Evolutionary conservation across 2,888 invertebrate species (phyloP).

Genomic region (Rosalia funebris): DNA sequence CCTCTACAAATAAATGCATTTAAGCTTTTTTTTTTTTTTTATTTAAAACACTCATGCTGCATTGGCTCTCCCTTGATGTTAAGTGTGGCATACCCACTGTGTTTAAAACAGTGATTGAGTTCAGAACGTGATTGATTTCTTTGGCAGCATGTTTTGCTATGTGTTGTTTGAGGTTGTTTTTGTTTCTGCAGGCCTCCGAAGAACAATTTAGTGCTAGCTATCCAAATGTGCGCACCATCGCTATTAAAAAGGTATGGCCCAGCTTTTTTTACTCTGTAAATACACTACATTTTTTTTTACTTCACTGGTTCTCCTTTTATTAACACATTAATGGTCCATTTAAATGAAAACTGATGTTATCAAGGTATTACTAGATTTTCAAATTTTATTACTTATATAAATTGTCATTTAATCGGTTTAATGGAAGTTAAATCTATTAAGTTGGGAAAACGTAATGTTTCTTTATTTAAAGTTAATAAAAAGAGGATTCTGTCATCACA

Average conservation of each 20-base stretch:
- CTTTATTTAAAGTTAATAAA: not conserved
- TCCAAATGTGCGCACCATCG: constrained; percentile 82
- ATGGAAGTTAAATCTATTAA: too few species aligned
- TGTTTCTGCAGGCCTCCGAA: constrained; percentile 71
- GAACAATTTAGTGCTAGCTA: constrained; percentile 75
- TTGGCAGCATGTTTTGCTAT: constrained; percentile 49
- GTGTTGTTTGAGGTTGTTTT: constrained; percentile 57
- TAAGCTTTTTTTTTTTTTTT: constrained; percentile 38
- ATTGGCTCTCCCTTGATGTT: constrained; percentile 40
- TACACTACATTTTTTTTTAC: constrained; percentile 24
- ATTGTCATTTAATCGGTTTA: too few species aligned
- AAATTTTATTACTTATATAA: too few species aligned
- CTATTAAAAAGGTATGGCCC: constrained; percentile 81
- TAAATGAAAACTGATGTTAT: too few species aligned
- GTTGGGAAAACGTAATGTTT: too few species aligned
- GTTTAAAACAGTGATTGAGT: constrained; percentile 18
- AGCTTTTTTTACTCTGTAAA: constrained; percentile 27
- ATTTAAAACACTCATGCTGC: constrained; percentile 30
- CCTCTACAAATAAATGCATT: constrained; percentile 30
- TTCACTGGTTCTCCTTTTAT: constrained; percentile 14
- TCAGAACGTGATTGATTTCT: constrained; percentile 33
- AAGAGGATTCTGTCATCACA: not conserved
- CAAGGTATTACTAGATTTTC: too few species aligned
- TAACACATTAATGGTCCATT: too few species aligned
- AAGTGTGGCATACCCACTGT: constrained; percentile 31